Evolutionary conservation across 2,113 vertebrate genomes (phyloP).

Genomic region (Leptobrachium leishanense): DNA sequence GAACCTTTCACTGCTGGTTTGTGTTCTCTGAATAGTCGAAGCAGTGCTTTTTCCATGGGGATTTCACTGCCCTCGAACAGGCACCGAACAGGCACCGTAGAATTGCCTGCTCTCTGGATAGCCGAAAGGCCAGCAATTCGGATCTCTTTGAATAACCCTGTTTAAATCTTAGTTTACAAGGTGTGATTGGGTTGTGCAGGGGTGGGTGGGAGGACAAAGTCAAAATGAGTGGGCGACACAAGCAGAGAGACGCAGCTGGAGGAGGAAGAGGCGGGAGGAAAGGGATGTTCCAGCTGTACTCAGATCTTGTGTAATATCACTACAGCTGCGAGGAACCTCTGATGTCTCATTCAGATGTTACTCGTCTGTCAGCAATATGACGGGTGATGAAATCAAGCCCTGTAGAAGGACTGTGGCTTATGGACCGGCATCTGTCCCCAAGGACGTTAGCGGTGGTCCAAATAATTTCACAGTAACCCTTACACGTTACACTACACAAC

Average conservation of each 20-base stretch:
- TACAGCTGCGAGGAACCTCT: slow-evolving; percentile 23
- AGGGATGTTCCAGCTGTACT: slow-evolving; percentile 6
- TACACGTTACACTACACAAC: background rate
- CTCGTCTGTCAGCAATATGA: slow-evolving; percentile 30
- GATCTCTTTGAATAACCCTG: no score
- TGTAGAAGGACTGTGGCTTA: background rate
- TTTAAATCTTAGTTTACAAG: no score
- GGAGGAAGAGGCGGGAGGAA: background rate
- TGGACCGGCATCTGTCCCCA: background rate
- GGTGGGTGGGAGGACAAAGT: slow-evolving; percentile 19
- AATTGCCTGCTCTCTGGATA: no score
- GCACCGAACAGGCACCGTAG: no score
- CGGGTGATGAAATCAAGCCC: background rate
- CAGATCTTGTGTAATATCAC: background rate
- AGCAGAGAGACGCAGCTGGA: background rate
- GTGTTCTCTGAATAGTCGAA: no score
- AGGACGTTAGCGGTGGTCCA: background rate
- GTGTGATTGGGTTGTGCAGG: background rate
- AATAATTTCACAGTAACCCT: background rate
- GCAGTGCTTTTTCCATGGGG: no score
- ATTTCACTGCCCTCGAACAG: no score
- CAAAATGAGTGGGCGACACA: background rate
- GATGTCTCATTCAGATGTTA: slow-evolving; percentile 34
- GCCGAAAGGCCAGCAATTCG: no score
- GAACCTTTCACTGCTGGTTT: no score